phyloP scores from a whole-genome alignment of 92 coral and sea anemone species.

The Porites evermanni region DNA sequence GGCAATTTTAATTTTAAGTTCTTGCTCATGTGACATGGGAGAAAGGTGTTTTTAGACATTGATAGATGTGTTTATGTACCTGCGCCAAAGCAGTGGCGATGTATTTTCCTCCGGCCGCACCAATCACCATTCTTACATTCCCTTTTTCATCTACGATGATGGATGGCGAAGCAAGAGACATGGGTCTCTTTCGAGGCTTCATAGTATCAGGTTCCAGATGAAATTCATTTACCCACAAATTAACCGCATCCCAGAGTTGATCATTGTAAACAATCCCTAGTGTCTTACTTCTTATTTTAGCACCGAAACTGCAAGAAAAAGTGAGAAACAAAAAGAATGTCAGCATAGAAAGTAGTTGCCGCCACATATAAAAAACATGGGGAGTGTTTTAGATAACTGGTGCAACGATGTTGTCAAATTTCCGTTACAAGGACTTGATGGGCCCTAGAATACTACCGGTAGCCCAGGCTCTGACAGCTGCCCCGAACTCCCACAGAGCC shows the following conservation, averaged over 20 bases:
- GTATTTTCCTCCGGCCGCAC: constrained; percentile 90
- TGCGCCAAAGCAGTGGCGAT: constrained; percentile 86
- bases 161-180: constrained; percentile 84
- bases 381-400: too few species aligned
- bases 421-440: too few species aligned
- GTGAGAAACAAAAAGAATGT: neutral
- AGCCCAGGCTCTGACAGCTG: too few species aligned
- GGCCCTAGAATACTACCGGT: too few species aligned
- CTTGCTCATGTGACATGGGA: too few species aligned
- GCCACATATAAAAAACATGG: too few species aligned
- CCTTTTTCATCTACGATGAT: constrained; percentile 73
- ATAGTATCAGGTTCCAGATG: constrained; percentile 73
- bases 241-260: constrained; percentile 83
- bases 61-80: constrained; percentile 25
- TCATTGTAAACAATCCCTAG: constrained; percentile 87
- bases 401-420: too few species aligned
- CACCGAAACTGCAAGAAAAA: constrained; percentile 63
- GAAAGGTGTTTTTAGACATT: too few species aligned
- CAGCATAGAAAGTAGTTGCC: too few species aligned
- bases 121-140: constrained; percentile 85
- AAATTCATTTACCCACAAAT: constrained; percentile 87
- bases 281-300: constrained; percentile 73
- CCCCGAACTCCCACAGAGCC: too few species aligned
- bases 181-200: constrained; percentile 77
- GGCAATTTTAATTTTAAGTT: too few species aligned